Evolutionary conservation across 2,113 vertebrate species (phyloP).

Genomic region (Corythornis cristatus): DNA sequence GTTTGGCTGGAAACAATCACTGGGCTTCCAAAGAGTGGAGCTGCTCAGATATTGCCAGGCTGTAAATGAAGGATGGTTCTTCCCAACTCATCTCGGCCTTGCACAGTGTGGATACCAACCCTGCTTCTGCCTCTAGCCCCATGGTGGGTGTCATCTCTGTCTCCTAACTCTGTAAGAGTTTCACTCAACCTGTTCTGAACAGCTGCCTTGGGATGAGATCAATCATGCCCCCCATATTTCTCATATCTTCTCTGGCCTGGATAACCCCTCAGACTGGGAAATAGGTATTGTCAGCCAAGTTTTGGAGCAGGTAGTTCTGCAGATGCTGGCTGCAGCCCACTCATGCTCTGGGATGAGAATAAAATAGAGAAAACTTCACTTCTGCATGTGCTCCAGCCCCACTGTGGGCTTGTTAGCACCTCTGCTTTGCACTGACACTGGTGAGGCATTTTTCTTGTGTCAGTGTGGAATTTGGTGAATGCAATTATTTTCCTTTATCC

Average conservation of each 20-base stretch:
- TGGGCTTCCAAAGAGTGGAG: neutral
- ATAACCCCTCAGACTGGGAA: neutral
- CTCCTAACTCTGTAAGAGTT: neutral
- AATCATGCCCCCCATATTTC: neutral
- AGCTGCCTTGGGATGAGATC: neutral
- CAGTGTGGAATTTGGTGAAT: neutral
- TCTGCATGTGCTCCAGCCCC: neutral
- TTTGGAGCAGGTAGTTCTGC: neutral
- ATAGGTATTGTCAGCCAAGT: too few relatives aligned
- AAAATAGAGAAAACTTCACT: neutral
- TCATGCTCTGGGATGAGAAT: neutral
- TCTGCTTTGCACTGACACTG: neutral
- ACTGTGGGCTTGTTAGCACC: neutral
- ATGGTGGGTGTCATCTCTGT: accelerated
- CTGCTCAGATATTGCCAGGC: neutral
- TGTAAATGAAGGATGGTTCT: neutral
- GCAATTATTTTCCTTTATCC: conserved; percentile 65
- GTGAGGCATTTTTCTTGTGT: neutral
- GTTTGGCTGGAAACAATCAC: neutral
- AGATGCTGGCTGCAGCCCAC: neutral
- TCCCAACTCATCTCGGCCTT: neutral
- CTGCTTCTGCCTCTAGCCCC: neutral
- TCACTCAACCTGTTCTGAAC: neutral
- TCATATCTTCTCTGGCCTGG: neutral
- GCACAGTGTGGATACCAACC: accelerated